A percentile compares a stretch with the other conserved stretches of the same genome.
Evolutionary conservation across 1,140 invertebrate species (phyloP).

Genomic region (Apocrypta bakeri): DNA sequence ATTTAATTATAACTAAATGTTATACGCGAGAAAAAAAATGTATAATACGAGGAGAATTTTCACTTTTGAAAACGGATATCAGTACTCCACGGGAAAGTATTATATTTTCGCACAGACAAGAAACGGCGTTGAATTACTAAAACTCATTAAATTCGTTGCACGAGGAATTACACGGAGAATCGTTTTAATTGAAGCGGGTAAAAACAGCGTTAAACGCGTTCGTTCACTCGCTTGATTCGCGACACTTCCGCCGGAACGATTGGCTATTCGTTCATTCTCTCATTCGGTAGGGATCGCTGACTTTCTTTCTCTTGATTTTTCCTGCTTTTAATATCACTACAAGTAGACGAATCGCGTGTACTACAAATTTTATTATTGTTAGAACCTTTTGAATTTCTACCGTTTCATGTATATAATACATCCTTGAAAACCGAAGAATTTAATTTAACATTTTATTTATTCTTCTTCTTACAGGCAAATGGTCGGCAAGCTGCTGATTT

Average conservation of each 20-base stretch:
- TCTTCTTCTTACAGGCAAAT: constrained; percentile 68
- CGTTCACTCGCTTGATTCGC: constrained; percentile 11
- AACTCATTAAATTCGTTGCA: constrained; percentile 31
- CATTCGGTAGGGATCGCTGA: background rate
- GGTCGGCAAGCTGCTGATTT: constrained; percentile 67
- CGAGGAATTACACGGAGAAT: constrained; percentile 2
- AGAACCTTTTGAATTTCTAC: too few relatives aligned
- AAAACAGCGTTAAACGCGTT: constrained; percentile 22
- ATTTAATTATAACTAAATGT: too few relatives aligned
- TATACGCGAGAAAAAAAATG: too few relatives aligned
- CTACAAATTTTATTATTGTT: background rate
- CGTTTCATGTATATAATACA: too few relatives aligned
- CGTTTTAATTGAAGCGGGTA: constrained; percentile 29
- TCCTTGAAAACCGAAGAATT: too few relatives aligned
- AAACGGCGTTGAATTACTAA: constrained; percentile 16
- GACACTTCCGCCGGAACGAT: constrained; percentile 28
- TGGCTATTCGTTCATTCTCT: constrained; percentile 2
- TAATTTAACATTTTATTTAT: background rate
- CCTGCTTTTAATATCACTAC: background rate
- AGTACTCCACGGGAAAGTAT: background rate
- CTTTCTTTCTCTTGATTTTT: background rate
- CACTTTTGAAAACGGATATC: constrained; percentile 7
- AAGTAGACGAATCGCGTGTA: background rate
- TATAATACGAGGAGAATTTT: background rate
- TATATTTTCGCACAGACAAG: background rate